phyloP scores from a whole-genome alignment of 2,113 vertebrate genomes.

The Eptesicus fuscus region DNA sequence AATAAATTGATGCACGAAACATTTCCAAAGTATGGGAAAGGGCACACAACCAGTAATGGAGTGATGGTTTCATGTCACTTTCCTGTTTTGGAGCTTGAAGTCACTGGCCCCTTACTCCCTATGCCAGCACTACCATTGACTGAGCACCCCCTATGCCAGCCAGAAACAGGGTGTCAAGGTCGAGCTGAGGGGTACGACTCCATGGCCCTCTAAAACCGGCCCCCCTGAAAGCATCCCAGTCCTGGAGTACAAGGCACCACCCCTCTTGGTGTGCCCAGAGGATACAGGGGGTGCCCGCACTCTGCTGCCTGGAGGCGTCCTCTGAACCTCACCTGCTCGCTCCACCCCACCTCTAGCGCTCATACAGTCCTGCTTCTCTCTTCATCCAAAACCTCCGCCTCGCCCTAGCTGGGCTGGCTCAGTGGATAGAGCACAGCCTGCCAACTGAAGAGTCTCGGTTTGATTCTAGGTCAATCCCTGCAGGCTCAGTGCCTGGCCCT shows the following conservation, averaged over 20 bases:
- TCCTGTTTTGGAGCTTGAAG: background rate
- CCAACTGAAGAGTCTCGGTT: no score
- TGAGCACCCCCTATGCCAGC: background rate
- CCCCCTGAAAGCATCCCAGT: background rate
- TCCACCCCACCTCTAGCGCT: background rate
- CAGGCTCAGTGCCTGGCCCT: no score
- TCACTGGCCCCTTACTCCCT: background rate
- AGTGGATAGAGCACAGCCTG: no score
- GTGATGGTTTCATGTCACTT: background rate
- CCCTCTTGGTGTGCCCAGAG: rapidly evolving
- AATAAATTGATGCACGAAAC: background rate
- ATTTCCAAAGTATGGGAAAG: background rate
- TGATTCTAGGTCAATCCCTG: no score
- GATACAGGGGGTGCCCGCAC: rapidly evolving
- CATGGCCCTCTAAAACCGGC: background rate
- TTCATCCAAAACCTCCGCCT: background rate
- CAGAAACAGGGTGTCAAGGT: background rate
- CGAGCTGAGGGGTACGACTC: background rate
- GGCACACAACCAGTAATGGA: background rate
- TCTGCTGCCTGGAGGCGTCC: background rate
- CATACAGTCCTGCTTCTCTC: background rate
- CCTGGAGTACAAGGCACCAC: no score
- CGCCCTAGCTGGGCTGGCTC: no score
- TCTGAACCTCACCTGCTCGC: background rate
- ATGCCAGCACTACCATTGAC: rapidly evolving